Conservation (phyloP, 64 coral and sea anemone genomes). For the Acropora tenuis region DNA sequence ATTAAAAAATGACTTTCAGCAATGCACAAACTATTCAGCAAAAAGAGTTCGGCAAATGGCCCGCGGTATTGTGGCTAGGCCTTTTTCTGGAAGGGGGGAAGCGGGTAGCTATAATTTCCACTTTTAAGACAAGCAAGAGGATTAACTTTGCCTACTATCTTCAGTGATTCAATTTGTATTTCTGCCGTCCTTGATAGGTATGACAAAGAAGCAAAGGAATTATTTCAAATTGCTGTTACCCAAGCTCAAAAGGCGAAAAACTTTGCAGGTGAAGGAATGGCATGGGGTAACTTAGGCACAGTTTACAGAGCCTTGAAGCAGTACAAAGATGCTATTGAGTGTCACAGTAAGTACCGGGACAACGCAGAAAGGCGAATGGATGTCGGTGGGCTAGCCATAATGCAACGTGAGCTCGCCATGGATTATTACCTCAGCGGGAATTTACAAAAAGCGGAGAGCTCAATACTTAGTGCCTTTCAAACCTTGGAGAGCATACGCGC, state of each 20-base stretch:
- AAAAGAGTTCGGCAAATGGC: too few relatives aligned
- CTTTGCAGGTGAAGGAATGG: constrained; percentile 77
- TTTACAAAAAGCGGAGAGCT: constrained; percentile 26
- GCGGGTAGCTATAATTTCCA: too few relatives aligned
- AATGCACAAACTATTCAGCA: too few relatives aligned
- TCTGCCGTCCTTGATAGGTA: neutral
- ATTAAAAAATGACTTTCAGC: too few relatives aligned
- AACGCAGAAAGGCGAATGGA: constrained; percentile 72
- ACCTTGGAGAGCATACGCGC: constrained; percentile 62
- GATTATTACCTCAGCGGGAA: constrained; percentile 65
- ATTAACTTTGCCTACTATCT: too few relatives aligned
- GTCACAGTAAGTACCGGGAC: constrained; percentile 59
- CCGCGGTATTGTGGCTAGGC: too few relatives aligned
- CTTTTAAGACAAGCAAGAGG: too few relatives aligned
- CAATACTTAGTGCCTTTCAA: constrained; percentile 49
- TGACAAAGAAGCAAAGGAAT: constrained; percentile 48
- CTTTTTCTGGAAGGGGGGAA: too few relatives aligned
- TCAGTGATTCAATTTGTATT: neutral
- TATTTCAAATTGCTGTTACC: constrained; percentile 54
- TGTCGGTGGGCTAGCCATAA: constrained; percentile 70
- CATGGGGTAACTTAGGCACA: constrained; percentile 71
- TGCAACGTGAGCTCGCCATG: constrained; percentile 67
- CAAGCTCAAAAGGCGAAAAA: constrained; percentile 37
- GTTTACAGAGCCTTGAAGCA: constrained; percentile 63
- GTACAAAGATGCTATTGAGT: constrained; percentile 64